Evolutionary conservation across 2,113 vertebrate genomes (phyloP).

Genomic region (Scopus umbretta): DNA sequence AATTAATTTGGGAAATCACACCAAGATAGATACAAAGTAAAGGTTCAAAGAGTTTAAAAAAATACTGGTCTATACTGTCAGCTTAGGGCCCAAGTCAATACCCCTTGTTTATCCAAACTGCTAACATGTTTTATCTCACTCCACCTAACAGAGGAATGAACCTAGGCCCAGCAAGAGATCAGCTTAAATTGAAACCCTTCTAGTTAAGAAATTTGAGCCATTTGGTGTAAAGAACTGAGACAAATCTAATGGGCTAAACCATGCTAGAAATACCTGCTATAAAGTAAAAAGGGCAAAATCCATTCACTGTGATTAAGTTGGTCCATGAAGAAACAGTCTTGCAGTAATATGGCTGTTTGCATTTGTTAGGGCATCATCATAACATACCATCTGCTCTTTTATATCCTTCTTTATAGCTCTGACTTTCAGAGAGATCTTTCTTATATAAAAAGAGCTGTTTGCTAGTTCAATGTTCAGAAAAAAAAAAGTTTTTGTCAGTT

Average conservation of each 20-base stretch:
- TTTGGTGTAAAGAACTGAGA: background rate
- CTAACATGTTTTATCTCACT: too few species aligned
- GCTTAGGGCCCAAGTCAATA: background rate
- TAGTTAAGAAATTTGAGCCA: background rate
- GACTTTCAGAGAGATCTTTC: slow-evolving; percentile 25
- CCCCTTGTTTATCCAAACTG: background rate
- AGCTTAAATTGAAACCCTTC: background rate
- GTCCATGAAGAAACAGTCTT: background rate
- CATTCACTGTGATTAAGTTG: background rate
- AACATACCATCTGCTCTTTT: slow-evolving; percentile 19
- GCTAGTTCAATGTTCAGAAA: slow-evolving; percentile 19
- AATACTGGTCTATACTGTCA: background rate
- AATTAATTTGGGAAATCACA: background rate
- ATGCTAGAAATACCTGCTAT: background rate
- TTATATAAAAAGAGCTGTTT: slow-evolving; percentile 48
- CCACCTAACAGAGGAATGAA: too few species aligned
- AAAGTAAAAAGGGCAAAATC: background rate
- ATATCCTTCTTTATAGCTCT: slow-evolving; percentile 22
- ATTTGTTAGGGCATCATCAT: background rate
- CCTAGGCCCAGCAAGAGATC: too few species aligned
- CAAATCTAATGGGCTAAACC: background rate
- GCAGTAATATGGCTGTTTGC: background rate
- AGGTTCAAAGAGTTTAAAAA: background rate
- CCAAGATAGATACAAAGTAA: background rate
- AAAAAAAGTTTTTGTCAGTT: slow-evolving; percentile 56